Evolutionary conservation across 2,113 vertebrate genomes (phyloP).

Genomic region (Xerus inauris): DNA sequence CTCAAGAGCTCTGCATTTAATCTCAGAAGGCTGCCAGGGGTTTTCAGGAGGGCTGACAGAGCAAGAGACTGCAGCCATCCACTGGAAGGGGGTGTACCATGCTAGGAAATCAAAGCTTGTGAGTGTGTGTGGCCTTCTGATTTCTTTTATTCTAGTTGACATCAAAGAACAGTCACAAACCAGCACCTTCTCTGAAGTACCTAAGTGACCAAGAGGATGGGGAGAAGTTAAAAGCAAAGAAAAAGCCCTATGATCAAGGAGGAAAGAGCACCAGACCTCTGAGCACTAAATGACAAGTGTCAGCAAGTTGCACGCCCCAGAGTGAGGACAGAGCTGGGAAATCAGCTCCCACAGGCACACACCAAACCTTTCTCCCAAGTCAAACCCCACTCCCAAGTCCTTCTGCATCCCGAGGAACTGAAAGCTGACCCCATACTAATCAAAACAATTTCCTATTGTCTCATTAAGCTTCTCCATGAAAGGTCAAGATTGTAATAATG

Average conservation of each 20-base stretch:
- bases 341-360: rapidly evolving
- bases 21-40: conserved; percentile 80
- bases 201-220: neutral
- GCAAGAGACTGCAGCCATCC: neutral
- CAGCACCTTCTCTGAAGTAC: neutral
- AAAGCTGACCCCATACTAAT: neutral
- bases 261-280: neutral
- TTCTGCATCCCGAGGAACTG: neutral
- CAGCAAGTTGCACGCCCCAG: rapidly evolving
- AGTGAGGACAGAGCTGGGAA: rapidly evolving
- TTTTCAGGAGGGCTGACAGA: conserved; percentile 53
- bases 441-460: neutral
- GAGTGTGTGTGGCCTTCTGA: rapidly evolving
- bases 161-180: neutral
- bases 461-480: neutral
- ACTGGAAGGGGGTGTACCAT: neutral
- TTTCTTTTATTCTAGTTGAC: conserved; percentile 21
- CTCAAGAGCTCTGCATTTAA: conserved; percentile 80
- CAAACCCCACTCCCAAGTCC: neutral
- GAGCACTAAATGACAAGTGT: too few relatives aligned
- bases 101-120: neutral
- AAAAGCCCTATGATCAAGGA: neutral
- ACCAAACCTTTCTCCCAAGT: neutral
- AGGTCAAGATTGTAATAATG: conserved; percentile 28
- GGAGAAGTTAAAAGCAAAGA: neutral